These are phyloP conservation scores for Galbula dea DNA, from an alignment of 2,113 vertebrate genomes.

Conservation along the genomic window DNA sequence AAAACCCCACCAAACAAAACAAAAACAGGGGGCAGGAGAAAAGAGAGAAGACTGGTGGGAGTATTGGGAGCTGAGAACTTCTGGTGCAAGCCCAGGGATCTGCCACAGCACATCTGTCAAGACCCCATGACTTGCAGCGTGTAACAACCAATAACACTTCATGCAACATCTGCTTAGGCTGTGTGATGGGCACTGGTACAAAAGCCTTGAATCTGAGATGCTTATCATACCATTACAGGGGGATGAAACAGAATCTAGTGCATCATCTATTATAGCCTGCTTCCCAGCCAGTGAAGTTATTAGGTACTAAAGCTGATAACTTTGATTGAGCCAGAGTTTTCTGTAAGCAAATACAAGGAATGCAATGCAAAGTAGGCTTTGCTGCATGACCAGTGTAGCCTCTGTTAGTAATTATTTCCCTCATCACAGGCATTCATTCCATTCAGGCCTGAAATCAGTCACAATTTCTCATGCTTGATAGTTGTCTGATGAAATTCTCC, in stretches of 20 bases:
- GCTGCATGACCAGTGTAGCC: background rate
- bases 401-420: background rate
- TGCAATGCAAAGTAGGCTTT: background rate
- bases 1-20: background rate
- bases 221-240: background rate
- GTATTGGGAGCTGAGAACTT: background rate
- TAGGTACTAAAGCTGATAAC: background rate
- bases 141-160: background rate
- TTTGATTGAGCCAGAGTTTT: background rate
- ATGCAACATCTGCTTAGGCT: background rate
- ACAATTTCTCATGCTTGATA: background rate
- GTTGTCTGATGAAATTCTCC: background rate
- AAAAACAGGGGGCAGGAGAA: background rate
- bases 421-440: background rate
- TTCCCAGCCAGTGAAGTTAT: background rate
- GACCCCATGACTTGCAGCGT: background rate
- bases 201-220: background rate
- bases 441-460: background rate
- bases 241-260: background rate
- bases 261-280: background rate
- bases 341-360: background rate
- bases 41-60: background rate
- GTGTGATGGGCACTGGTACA: background rate
- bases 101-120: constrained; percentile 24
- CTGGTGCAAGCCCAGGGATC: background rate